A percentile compares a stretch with the other conserved stretches of the same genome.
These are phyloP conservation scores for Odontothrips loti DNA, from an alignment of 2,888 invertebrate species.

Conservation along the genomic window DNA sequence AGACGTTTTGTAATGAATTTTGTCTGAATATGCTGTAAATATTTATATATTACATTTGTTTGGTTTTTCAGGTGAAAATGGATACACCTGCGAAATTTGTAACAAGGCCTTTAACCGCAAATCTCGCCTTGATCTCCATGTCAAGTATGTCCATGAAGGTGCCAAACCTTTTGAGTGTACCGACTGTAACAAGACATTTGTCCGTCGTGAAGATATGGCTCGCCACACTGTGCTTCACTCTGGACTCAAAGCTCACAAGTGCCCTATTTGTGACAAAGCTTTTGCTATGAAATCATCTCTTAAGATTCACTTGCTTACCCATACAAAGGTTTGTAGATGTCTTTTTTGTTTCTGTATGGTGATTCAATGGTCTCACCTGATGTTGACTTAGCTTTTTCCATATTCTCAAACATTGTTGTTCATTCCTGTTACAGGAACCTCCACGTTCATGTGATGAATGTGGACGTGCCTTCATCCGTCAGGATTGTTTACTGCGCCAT, in stretches of 20 bases:
- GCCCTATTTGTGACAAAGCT: slow-evolving; percentile 57
- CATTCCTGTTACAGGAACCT: slow-evolving; percentile 53
- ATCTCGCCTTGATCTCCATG: slow-evolving; percentile 50
- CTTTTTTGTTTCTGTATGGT: background rate
- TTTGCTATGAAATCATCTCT: slow-evolving; percentile 66
- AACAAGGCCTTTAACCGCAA: slow-evolving; percentile 53
- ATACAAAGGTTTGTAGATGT: slow-evolving; percentile 49
- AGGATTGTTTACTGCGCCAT: slow-evolving; percentile 72
- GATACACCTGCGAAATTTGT: slow-evolving; percentile 61
- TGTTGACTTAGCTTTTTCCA: no score
- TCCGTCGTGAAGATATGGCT: slow-evolving; percentile 58
- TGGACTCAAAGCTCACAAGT: slow-evolving; percentile 52
- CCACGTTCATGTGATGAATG: slow-evolving; percentile 75
- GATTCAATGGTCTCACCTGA: no score
- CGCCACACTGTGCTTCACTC: slow-evolving; percentile 57
- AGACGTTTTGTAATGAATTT: background rate
- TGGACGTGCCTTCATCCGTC: slow-evolving; percentile 71
- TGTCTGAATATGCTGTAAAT: background rate
- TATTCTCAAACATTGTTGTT: no score
- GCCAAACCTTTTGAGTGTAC: slow-evolving; percentile 56
- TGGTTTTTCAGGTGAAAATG: slow-evolving; percentile 52
- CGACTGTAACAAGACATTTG: slow-evolving; percentile 56
- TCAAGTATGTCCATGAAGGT: slow-evolving; percentile 61
- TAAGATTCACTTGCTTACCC: slow-evolving; percentile 66
- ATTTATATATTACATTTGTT: background rate